phyloP scores from a whole-genome alignment of 1,140 invertebrate species.

The Calephelis nemesis region DNA sequence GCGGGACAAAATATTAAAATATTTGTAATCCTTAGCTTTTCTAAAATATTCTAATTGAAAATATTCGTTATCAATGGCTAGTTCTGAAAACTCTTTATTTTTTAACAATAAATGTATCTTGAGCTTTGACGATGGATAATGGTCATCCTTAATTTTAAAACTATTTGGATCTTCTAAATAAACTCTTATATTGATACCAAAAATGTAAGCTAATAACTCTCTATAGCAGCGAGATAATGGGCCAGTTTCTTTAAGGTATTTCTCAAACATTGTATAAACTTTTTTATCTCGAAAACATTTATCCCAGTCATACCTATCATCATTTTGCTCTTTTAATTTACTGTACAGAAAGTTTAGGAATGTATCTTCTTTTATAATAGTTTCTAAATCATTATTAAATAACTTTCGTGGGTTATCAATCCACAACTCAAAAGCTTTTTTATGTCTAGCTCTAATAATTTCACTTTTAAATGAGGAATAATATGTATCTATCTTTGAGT shows the following conservation, averaged over 20 bases:
- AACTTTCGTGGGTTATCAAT: background rate
- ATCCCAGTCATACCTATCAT: constrained; percentile 12
- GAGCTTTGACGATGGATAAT: constrained; percentile 9
- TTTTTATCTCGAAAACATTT: constrained; percentile 11
- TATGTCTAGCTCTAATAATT: constrained; percentile 16
- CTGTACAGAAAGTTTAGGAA: constrained; percentile 22
- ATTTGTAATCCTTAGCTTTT: constrained; percentile 11
- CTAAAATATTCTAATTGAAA: constrained; percentile 1
- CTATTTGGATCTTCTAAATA: background rate
- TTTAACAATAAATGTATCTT: constrained; percentile 15
- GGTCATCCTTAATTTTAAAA: background rate
- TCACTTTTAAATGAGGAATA: constrained; percentile 20
- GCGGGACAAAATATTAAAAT: constrained; percentile 6
- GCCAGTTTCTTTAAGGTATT: constrained; percentile 5
- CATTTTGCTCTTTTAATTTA: constrained; percentile 7
- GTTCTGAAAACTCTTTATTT: constrained; percentile 9
- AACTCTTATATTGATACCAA: constrained; percentile 20
- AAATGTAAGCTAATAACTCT: constrained; percentile 23
- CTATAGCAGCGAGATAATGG: constrained; percentile 14
- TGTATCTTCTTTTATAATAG: constrained; percentile 9
- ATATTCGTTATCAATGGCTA: constrained; percentile 18
- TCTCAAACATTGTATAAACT: background rate
- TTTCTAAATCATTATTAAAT: constrained; percentile 12
- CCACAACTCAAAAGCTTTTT: constrained; percentile 7
- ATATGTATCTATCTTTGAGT: constrained; percentile 13